Evolutionary conservation across 2,797 vertebrate species (phyloP).

Genomic region (Poeciliopsis presidionis): DNA sequence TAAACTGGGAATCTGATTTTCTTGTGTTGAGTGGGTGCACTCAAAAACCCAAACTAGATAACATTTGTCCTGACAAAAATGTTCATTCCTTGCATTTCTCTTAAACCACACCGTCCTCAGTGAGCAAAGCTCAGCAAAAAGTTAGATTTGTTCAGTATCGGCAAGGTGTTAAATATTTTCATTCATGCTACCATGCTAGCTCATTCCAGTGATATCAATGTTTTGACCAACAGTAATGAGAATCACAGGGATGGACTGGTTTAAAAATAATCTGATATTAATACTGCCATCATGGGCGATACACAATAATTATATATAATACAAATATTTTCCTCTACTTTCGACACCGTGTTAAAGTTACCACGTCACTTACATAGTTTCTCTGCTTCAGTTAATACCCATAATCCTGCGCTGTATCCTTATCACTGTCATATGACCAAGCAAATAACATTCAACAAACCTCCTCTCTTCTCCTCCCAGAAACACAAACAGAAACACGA

Average conservation of each 20-base stretch:
- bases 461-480: too few relatives aligned
- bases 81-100: not conserved
- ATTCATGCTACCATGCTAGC: not conserved
- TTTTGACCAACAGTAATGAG: not conserved
- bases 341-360: not conserved
- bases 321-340: not conserved
- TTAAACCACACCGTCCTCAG: not conserved
- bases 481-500: not conserved
- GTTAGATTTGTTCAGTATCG: not conserved
- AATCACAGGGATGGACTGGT: not conserved
- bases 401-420: not conserved
- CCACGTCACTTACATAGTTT: not conserved
- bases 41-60: not conserved
- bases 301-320: not conserved
- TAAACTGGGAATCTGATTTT: not conserved
- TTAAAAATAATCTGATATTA: not conserved
- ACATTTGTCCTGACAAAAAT: not conserved
- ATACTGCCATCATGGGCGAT: not conserved
- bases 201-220: not conserved
- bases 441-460: not conserved
- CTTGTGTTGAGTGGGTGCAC: not conserved
- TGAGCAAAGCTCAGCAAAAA: not conserved
- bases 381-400: not conserved
- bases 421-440: not conserved
- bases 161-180: not conserved